A percentile compares a stretch with the other conserved stretches of the same genome.
phyloP scores from a whole-genome alignment of 1,140 invertebrate genomes.

The Drosophila kurseongensis region DNA sequence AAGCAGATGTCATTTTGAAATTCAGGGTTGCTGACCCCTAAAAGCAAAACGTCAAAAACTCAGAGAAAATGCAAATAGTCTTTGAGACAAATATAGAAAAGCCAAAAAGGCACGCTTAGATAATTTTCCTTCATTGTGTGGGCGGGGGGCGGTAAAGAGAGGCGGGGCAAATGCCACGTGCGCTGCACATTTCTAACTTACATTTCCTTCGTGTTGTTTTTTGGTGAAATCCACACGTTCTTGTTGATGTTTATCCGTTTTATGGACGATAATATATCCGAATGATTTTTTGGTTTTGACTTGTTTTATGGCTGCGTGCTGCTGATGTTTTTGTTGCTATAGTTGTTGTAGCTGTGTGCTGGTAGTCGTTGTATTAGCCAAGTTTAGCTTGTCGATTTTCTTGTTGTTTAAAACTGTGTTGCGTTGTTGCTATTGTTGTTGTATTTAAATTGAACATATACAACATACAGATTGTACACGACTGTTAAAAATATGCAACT shows the following conservation, averaged over 20 bases:
- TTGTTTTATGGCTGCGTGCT: conserved; percentile 7
- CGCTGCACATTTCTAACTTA: conserved; percentile 23
- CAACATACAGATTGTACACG: conserved; percentile 66
- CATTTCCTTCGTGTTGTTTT: conserved; percentile 11
- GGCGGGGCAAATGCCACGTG: conserved; percentile 1
- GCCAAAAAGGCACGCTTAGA: not conserved
- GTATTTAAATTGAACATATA: conserved; percentile 54
- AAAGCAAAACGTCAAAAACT: not conserved
- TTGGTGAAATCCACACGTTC: conserved; percentile 1
- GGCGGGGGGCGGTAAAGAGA: not conserved
- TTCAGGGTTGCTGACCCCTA: conserved; percentile 6
- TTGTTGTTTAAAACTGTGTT: conserved; percentile 20
- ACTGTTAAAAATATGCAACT: conserved; percentile 59
- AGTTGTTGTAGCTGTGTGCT: not conserved
- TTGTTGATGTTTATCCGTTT: conserved; percentile 1
- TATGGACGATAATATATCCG: conserved; percentile 9
- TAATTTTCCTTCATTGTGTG: not conserved
- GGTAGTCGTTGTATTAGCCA: conserved; percentile 16
- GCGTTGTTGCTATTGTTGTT: conserved; percentile 27
- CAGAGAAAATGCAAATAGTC: not conserved
- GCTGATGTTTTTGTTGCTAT: not conserved
- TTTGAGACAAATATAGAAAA: not conserved
- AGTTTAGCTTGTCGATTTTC: conserved; percentile 17
- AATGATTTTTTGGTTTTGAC: conserved; percentile 4
- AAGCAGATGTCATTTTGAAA: conserved; percentile 4